phyloP scores from a whole-genome alignment of 2,888 invertebrate genomes.

The Drosophila colorata region DNA sequence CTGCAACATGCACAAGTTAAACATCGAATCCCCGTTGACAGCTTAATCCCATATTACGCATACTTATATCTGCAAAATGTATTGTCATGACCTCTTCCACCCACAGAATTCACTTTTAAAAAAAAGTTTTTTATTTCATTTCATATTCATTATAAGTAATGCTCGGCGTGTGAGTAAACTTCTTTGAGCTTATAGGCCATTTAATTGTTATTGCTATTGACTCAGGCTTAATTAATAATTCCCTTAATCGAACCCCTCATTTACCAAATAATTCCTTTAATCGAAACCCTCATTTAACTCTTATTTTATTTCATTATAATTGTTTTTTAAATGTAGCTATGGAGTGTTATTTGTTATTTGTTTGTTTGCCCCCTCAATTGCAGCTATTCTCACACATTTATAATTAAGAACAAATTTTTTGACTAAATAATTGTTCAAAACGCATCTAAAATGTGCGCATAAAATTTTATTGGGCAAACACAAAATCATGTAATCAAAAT shows the following conservation, averaged over 20 bases:
- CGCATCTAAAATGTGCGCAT: not conserved
- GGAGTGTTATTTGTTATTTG: not conserved
- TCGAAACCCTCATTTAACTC: not conserved
- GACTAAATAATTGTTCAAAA: not conserved
- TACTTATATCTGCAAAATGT: conserved; percentile 32
- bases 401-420: not conserved
- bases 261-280: not conserved
- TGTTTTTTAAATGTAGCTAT: not conserved
- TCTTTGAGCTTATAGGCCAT: conserved; percentile 31
- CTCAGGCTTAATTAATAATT: conserved; percentile 28
- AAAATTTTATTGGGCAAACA: conserved; percentile 8
- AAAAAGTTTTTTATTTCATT: conserved; percentile 21
- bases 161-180: conserved; percentile 5
- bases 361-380: too few species aligned
- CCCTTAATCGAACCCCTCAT: conserved; percentile 8
- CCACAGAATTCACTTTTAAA: conserved; percentile 24
- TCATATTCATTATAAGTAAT: conserved; percentile 19
- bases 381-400: not conserved
- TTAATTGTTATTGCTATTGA: conserved; percentile 42
- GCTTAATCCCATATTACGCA: conserved; percentile 55
- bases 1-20: conserved; percentile 36
- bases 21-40: conserved; percentile 49
- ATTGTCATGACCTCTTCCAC: conserved; percentile 13
- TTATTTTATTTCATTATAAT: not conserved
- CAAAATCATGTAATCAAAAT: conserved; percentile 5